These are phyloP conservation scores for Caenorhabditis tropicalis DNA, from an alignment of 1,140 invertebrate genomes.

Conservation along the genomic window DNA sequence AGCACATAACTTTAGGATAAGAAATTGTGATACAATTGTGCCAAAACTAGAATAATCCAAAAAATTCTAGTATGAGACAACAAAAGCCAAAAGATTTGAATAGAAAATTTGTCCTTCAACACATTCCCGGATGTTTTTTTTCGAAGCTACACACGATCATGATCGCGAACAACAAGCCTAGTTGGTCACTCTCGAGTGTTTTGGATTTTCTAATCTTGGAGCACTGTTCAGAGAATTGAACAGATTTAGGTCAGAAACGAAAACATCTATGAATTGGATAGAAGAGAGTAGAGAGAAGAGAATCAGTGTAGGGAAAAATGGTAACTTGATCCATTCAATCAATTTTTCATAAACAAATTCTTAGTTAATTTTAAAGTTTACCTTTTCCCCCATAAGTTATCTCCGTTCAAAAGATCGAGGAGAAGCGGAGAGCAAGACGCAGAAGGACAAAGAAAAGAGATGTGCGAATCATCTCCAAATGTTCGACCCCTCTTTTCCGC, in stretches of 20 bases:
- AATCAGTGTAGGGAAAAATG: too few relatives aligned
- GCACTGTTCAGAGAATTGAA: too few relatives aligned
- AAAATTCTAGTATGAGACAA: too few relatives aligned
- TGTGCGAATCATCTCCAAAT: conserved; percentile 27
- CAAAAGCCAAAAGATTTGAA: too few relatives aligned
- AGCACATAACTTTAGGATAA: not conserved
- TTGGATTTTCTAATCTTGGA: not conserved
- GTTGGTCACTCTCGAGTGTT: not conserved
- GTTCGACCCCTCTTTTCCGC: not conserved
- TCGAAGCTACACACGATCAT: not conserved
- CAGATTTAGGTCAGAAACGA: too few relatives aligned
- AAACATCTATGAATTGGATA: too few relatives aligned
- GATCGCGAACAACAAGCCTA: not conserved
- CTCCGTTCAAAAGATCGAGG: not conserved
- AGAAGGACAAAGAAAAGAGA: not conserved
- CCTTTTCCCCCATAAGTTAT: too few relatives aligned
- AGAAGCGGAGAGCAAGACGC: too few relatives aligned
- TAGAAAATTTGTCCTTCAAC: not conserved
- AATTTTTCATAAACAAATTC: not conserved
- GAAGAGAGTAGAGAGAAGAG: too few relatives aligned
- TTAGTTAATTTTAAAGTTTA: too few relatives aligned
- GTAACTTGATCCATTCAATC: not conserved
- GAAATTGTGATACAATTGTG: too few relatives aligned
- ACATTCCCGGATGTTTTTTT: not conserved
- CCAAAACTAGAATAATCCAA: too few relatives aligned